Conservation (phyloP, 2,888 invertebrate genomes). For the Tiliacea citrago region DNA sequence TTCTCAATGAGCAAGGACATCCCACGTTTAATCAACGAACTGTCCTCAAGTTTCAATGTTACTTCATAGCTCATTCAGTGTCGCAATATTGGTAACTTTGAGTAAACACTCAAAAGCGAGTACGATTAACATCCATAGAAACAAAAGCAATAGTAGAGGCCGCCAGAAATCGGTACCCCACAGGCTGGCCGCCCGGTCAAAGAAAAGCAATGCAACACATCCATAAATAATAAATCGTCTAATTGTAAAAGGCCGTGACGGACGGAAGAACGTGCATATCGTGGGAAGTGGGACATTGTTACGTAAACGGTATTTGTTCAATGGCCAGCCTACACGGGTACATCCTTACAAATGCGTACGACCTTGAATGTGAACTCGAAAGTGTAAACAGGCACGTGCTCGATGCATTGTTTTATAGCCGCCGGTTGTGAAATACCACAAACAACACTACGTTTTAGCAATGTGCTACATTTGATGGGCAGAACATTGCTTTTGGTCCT, state of each 20-base stretch:
- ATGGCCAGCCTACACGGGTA: conserved; percentile 88
- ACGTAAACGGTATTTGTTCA: conserved; percentile 89
- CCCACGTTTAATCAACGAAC: conserved; percentile 51
- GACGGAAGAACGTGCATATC: conserved; percentile 82
- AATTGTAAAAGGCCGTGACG: conserved; percentile 80
- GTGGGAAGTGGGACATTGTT: conserved; percentile 89
- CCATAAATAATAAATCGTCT: conserved; percentile 71
- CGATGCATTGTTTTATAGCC: conserved; percentile 90
- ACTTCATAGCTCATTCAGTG: conserved; percentile 25
- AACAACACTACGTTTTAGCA: conserved; percentile 68
- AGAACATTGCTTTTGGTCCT: conserved; percentile 12
- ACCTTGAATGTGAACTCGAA: conserved; percentile 90
- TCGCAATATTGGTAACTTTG: conserved; percentile 43
- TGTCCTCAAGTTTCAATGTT: conserved; percentile 41
- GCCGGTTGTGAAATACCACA: conserved; percentile 80
- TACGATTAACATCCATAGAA: conserved; percentile 9
- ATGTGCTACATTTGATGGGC: conserved; percentile 40
- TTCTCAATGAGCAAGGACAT: conserved; percentile 66
- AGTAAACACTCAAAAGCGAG: conserved; percentile 26
- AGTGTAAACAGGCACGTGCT: conserved; percentile 89
- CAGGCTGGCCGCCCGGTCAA: conserved; percentile 13
- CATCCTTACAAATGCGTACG: conserved; percentile 91
- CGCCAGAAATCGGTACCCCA: conserved; percentile 36
- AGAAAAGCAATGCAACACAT: conserved; percentile 55
- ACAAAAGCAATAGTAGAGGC: conserved; percentile 16